Conservation (phyloP, 2,888 invertebrate genomes). For the Panzeria rudis region DNA sequence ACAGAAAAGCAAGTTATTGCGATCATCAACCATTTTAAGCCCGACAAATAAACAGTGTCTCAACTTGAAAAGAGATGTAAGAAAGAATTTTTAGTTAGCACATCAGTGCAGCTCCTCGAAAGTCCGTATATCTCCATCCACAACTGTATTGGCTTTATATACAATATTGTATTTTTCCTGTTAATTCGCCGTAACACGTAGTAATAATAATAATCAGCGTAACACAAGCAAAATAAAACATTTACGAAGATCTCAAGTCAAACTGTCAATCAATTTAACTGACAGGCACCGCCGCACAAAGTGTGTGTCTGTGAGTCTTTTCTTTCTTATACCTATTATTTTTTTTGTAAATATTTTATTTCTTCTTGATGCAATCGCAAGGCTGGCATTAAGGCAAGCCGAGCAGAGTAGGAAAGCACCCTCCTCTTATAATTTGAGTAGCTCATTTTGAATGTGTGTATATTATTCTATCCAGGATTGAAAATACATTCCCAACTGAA, state of each 20-base stretch:
- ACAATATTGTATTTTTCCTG: constrained; percentile 68
- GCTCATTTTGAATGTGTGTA: constrained; percentile 35
- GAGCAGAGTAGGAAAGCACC: constrained; percentile 53
- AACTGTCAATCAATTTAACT: constrained; percentile 82
- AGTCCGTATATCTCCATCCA: neutral
- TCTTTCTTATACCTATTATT: constrained; percentile 9
- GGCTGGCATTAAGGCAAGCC: constrained; percentile 33
- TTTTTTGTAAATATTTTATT: constrained; percentile 21
- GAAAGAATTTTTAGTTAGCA: no score
- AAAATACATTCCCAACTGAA: constrained; percentile 37
- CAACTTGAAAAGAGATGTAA: neutral
- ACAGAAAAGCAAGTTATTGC: no score
- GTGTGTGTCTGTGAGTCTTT: constrained; percentile 71
- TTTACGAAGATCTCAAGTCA: constrained; percentile 80
- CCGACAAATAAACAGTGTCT: no score
- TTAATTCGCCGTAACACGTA: constrained; percentile 75
- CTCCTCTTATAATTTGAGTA: constrained; percentile 67
- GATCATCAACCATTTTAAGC: no score
- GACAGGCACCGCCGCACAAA: constrained; percentile 79
- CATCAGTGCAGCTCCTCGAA: neutral
- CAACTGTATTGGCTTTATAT: constrained; percentile 48
- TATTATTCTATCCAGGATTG: constrained; percentile 68
- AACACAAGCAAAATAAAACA: constrained; percentile 76
- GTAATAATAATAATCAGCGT: constrained; percentile 76
- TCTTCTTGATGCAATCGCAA: constrained; percentile 47